These are phyloP conservation scores for Stenotaenia linearis DNA, from an alignment of 2,888 invertebrate genomes.

Conservation along the genomic window DNA sequence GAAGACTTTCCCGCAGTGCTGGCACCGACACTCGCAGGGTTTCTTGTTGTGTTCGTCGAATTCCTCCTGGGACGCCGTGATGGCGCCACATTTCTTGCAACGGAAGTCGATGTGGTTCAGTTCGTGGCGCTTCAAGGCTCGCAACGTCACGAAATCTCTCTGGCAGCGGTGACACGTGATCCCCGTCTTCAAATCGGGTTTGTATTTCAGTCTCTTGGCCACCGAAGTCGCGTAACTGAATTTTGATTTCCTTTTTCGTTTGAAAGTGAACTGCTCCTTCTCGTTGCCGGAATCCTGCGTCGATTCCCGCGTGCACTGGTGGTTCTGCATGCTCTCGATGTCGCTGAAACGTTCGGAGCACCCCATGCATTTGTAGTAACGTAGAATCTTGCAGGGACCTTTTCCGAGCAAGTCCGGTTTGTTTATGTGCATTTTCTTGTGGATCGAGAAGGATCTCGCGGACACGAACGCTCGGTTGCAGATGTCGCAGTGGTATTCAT, in stretches of 20 bases:
- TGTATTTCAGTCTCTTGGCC: background rate
- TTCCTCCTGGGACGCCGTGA: background rate
- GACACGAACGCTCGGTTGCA: background rate
- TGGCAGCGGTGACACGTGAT: background rate
- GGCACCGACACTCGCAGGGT: background rate
- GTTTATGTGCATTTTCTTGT: background rate
- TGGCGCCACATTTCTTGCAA: background rate
- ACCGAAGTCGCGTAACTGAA: background rate
- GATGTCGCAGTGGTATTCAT: background rate
- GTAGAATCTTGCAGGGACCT: background rate
- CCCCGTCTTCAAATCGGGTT: background rate
- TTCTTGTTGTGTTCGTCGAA: background rate
- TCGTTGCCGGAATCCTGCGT: background rate
- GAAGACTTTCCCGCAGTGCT: background rate
- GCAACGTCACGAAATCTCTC: background rate
- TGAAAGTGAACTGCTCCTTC: background rate
- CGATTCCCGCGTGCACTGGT: background rate
- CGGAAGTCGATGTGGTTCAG: background rate
- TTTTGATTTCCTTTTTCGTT: background rate
- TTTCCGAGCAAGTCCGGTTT: background rate
- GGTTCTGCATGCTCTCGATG: background rate
- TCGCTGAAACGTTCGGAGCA: background rate
- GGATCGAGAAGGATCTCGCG: background rate
- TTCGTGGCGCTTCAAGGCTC: background rate
- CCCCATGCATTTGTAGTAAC: background rate